Conservation (phyloP, 2,113 vertebrate genomes). For the Mustelus asterias region DNA sequence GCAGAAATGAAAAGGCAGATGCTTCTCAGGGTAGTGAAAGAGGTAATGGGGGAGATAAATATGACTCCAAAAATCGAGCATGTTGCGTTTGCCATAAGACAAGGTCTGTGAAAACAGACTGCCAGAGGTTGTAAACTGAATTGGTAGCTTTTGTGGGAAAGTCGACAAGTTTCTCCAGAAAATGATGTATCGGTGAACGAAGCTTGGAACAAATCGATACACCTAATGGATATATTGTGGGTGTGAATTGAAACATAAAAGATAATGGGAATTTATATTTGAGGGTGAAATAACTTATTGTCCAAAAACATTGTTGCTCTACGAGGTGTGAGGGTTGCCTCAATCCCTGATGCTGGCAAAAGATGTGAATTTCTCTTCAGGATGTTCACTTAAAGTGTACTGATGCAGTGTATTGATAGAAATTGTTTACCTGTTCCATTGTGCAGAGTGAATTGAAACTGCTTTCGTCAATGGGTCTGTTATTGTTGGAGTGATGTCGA, state of each 20-base stretch:
- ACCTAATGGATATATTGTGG: not conserved
- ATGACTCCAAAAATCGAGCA: too few species aligned
- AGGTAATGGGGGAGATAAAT: too few species aligned
- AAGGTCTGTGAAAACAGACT: not conserved
- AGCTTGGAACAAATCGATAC: not conserved
- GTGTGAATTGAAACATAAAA: not conserved
- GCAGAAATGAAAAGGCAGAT: too few species aligned
- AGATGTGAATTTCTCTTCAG: not conserved
- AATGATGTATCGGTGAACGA: not conserved
- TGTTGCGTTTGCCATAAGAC: not conserved
- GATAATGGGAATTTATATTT: not conserved
- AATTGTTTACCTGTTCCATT: not conserved
- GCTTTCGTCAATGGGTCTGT: not conserved
- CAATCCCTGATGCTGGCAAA: not conserved
- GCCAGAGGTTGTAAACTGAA: not conserved
- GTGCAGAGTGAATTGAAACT: not conserved
- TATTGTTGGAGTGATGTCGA: not conserved
- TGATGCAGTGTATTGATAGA: not conserved
- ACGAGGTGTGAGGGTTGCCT: too few species aligned
- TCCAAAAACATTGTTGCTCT: not conserved
- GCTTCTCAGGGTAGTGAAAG: too few species aligned
- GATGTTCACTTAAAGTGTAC: not conserved
- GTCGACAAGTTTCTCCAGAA: not conserved
- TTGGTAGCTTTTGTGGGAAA: not conserved
- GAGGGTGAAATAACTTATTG: not conserved